Evolutionary conservation across 2,797 vertebrate species (phyloP).

Genomic region (Hephaestus fuliginosus): DNA sequence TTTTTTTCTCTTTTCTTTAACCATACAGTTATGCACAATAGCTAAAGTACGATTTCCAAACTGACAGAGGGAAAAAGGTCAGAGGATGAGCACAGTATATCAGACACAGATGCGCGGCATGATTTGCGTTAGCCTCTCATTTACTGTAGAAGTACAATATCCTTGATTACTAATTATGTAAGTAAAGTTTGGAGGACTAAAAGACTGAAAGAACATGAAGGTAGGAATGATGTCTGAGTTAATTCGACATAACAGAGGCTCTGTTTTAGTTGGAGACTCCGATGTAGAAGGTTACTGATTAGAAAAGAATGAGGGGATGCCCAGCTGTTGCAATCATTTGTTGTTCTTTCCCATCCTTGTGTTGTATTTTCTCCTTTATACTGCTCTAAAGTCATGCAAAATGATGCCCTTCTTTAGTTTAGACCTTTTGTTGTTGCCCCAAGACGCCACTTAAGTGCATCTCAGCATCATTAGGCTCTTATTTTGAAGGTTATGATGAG

Average conservation of each 20-base stretch:
- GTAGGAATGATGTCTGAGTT: neutral
- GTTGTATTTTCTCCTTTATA: neutral
- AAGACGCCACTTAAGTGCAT: conserved; percentile 3
- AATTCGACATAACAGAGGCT: neutral
- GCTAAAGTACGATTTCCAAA: conserved; percentile 1
- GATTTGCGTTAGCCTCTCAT: conserved; percentile 1
- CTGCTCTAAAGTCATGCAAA: neutral
- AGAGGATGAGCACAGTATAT: conserved; percentile 25
- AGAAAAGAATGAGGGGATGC: neutral
- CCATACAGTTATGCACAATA: neutral
- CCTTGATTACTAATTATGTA: conserved; percentile 28
- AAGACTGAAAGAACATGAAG: neutral
- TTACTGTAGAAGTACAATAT: conserved; percentile 10
- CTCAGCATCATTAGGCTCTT: conserved; percentile 7
- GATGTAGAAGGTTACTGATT: neutral
- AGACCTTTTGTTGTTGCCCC: neutral
- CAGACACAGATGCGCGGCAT: conserved; percentile 30
- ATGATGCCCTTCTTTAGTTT: neutral
- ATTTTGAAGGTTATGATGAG: neutral
- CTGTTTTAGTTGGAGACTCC: neutral
- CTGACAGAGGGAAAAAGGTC: neutral
- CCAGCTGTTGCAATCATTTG: neutral
- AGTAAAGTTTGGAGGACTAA: neutral
- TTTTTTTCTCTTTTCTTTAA: neutral
- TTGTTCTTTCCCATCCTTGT: neutral